phyloP scores from a whole-genome alignment of 2,113 vertebrate genomes.

The Climacteris rufus region DNA sequence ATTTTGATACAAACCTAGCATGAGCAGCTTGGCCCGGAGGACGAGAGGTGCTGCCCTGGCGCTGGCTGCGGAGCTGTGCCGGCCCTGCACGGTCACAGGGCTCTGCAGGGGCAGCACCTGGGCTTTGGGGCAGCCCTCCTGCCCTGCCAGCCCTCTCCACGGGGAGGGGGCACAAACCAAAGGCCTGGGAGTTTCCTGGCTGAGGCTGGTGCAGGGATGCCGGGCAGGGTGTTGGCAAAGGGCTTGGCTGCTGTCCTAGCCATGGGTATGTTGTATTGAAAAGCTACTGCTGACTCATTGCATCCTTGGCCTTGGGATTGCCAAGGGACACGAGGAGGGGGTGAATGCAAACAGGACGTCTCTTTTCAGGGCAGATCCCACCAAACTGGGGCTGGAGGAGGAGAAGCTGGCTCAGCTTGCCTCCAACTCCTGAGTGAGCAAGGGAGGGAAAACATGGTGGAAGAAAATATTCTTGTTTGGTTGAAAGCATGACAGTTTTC shows the following conservation, averaged over 20 bases:
- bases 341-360: background rate
- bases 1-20: rapidly evolving
- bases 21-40: background rate
- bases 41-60: no score
- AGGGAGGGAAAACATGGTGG: background rate
- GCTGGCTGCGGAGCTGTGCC: no score
- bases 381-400: background rate
- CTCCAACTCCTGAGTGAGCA: rapidly evolving
- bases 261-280: rapidly evolving
- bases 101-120: background rate
- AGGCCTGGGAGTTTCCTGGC: background rate
- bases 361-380: background rate
- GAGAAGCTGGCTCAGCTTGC: background rate
- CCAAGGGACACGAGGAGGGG: background rate
- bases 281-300: rapidly evolving
- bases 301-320: background rate
- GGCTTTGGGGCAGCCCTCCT: background rate
- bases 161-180: background rate
- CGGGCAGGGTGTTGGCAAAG: background rate
- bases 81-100: rapidly evolving
- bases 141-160: background rate
- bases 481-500: background rate
- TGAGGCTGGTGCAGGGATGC: background rate
- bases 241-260: background rate
- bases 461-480: background rate